Evolutionary conservation across 2,797 vertebrate species (phyloP), one percentile per base, ranked within the genome.

Genomic region (Scleropages formosus): DNA sequence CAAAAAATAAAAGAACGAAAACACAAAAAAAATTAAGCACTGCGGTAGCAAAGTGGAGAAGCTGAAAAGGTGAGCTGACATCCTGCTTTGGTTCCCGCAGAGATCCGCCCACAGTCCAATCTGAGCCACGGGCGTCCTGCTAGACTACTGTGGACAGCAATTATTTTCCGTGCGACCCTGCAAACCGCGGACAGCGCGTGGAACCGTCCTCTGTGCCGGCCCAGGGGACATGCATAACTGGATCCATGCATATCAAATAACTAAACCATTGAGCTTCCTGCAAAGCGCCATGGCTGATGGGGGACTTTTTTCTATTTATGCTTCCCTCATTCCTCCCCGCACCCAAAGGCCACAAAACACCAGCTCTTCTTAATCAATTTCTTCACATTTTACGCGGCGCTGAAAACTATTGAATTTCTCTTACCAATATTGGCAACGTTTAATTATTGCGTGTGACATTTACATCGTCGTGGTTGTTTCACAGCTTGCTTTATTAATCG

Each of bases 351-450:
- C 26, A 72, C 11, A 18, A 70, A 72, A 60, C 70, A 60, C 26
- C 22, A 72, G 31, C n/a, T 60, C n/a, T 22, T 27, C 31, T 72
- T 72, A 72, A 72, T 72, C 70, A 72, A 72, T 60, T 58, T 39
- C 53, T 72, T 59, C 70, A 10, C 27, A 9, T 72, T 60, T 39
- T 70, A 56, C 47, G 53, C 26, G 20, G 24, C 9, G 22, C 4
- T 12, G 12, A 58, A 64, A 66, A 56, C 26, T 31, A 67, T 53
- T 64, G 24, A 53, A 53, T 66, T 75, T 59, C 49, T 24, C 31
- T 51, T 66, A 59, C 15, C 56, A 44, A 73, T 51, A 31, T 53
- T 59, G 49, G 26, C 20, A 59, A 39, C 63, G 26, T 47, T 24
- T 75, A 65, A 58, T 39, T 39, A 67, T 75, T 49, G 31, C 31